Evolutionary conservation across 2,888 invertebrate genomes (phyloP).

Genomic region (Crocallis elinguaria): DNA sequence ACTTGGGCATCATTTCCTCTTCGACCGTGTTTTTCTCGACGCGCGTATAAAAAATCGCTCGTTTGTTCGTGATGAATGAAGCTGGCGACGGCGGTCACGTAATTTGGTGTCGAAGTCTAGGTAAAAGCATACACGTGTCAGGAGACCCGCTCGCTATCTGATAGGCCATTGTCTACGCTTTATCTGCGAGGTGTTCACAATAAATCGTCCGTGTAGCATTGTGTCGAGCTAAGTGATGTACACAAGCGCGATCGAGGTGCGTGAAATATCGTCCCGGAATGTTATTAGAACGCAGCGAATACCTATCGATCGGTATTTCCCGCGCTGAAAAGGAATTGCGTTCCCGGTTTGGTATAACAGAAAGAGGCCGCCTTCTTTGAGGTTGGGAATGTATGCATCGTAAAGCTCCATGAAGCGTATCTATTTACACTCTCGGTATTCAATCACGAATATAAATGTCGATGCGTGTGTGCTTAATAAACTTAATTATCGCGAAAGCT

Average conservation of each 20-base stretch:
- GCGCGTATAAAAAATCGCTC: slow-evolving; percentile 65
- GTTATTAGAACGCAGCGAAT: slow-evolving; percentile 73
- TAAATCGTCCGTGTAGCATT: slow-evolving; percentile 78
- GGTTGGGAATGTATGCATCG: slow-evolving; percentile 24
- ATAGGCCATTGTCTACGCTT: slow-evolving; percentile 78
- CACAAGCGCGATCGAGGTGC: slow-evolving; percentile 59
- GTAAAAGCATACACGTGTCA: slow-evolving; percentile 83
- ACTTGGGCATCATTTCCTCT: slow-evolving; percentile 56
- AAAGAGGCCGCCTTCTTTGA: slow-evolving; percentile 37
- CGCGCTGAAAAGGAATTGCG: slow-evolving; percentile 56
- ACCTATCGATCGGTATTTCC: slow-evolving; percentile 70
- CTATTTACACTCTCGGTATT: slow-evolving; percentile 22
- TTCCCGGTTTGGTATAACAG: slow-evolving; percentile 58
- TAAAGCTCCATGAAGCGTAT: slow-evolving; percentile 17
- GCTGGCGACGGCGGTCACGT: slow-evolving; percentile 61
- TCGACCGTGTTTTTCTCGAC: slow-evolving; percentile 53
- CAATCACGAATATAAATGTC: slow-evolving; percentile 21
- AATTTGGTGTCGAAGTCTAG: slow-evolving; percentile 80
- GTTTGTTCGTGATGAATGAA: slow-evolving; percentile 77
- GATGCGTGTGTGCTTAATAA: slow-evolving; percentile 15
- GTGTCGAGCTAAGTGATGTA: slow-evolving; percentile 57
- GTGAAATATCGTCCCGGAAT: slow-evolving; percentile 72
- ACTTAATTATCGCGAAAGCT: slow-evolving; percentile 21
- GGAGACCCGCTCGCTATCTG: slow-evolving; percentile 65
- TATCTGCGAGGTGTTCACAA: slow-evolving; percentile 75